Evolutionary conservation across 2,797 vertebrate genomes (phyloP), one percentile per base, ranked within the genome.

Genomic region (Remorina albescens): DNA sequence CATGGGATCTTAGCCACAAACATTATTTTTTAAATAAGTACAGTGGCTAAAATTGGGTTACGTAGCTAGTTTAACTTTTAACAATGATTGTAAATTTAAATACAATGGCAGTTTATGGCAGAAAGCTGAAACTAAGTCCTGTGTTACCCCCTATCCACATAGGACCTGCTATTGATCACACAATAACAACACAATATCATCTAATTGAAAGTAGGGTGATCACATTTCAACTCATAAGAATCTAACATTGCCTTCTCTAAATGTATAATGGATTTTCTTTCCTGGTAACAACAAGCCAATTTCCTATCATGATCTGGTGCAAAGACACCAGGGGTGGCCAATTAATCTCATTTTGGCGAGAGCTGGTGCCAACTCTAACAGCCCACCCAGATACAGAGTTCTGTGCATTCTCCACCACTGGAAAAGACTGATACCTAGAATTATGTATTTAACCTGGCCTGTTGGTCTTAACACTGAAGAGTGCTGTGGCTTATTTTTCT

Each of bases 271-370:
- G 64, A 34, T 76, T 60, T 72, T 59, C 56, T 72, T 64, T 25
- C 44, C 19, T 49, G 23, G 44, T 63, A 54, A 57, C 79, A 87
- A 70, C 68, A 71, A 36, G 54, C 55, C 42, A 76, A 81, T 87
- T 74, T 77, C 28, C 30, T 39, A 74, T 70, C 63, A 64, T 53
- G 64, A 68, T 58, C 9, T 60, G 50, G 62, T 32, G 44, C 26
- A 36, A 42, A 28, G 47, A 51, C 63, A 51, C 28, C 25, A 30
- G 10, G 39, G 62, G 77, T 44, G 32, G 37, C 26, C 67, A 71
- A 69, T 85, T 81, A 74, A 65, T 85, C 56, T 74, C 2, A 68
- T 62, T 71, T 69, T 57, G 58, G 15, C 47, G 32, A 18, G 54
- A 54, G 25, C 26, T 41, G 56, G 18, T n/a, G 25, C 41, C 51